Evolutionary conservation across 2,113 vertebrate genomes (phyloP).

Genomic region (Ciconia maguari): DNA sequence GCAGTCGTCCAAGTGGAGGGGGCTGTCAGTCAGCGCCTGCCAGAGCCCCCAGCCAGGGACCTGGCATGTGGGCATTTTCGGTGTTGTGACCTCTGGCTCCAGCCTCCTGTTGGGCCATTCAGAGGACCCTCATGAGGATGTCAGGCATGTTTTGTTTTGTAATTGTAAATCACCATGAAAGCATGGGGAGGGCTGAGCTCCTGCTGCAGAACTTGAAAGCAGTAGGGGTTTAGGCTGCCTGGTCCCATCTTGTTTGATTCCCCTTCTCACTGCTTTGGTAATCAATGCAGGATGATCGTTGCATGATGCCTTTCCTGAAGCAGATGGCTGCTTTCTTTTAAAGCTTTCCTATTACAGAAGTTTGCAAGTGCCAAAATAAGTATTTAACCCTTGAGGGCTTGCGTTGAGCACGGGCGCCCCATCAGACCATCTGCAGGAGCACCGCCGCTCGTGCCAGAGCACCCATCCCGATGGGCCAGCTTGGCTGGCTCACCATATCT

Average conservation of each 20-base stretch:
- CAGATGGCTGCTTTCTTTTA: slow-evolving; percentile 57
- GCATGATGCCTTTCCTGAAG: slow-evolving; percentile 19
- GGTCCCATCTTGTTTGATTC: background rate
- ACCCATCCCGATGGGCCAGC: background rate
- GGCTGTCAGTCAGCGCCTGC: background rate
- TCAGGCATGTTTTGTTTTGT: background rate
- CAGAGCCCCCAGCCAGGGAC: background rate
- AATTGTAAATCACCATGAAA: background rate
- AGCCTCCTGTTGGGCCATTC: background rate
- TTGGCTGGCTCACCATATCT: background rate
- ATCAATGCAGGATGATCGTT: slow-evolving; percentile 49
- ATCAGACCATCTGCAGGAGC: background rate
- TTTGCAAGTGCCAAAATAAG: background rate
- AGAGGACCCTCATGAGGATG: background rate
- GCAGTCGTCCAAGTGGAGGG: accelerated
- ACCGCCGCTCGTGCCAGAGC: background rate
- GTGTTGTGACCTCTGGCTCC: background rate
- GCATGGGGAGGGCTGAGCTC: background rate
- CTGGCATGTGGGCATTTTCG: background rate
- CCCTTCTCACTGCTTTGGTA: slow-evolving; percentile 33
- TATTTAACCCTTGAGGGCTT: slow-evolving; percentile 43
- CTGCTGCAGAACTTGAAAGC: background rate
- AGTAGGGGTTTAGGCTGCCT: background rate
- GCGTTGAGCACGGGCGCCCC: background rate
- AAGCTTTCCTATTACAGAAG: slow-evolving; percentile 42